phyloP scores from a whole-genome alignment of 1,140 invertebrate genomes.

The Trachelipus rathkii region DNA sequence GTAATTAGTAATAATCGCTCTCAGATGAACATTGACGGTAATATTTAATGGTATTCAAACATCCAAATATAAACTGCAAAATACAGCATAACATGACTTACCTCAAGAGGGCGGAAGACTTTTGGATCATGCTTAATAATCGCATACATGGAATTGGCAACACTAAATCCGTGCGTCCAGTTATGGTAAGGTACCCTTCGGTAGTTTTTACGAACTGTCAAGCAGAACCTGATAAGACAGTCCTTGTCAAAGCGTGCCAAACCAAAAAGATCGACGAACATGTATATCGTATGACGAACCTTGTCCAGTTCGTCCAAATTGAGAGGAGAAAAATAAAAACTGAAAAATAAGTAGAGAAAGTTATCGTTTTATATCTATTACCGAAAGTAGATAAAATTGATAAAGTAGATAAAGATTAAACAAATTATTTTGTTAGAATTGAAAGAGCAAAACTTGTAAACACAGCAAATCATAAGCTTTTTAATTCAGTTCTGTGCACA shows the following conservation, averaged over 20 bases:
- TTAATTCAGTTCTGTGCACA: too few species aligned
- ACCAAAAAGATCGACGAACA: conserved; percentile 73
- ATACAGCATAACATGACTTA: conserved; percentile 47
- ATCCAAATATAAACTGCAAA: conserved; percentile 65
- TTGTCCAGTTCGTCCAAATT: conserved; percentile 64
- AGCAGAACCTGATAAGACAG: conserved; percentile 64
- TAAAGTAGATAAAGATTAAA: too few species aligned
- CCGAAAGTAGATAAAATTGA: too few species aligned
- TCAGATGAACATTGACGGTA: too few species aligned
- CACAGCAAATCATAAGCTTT: too few species aligned
- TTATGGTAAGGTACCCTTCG: conserved; percentile 76
- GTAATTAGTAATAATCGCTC: too few species aligned
- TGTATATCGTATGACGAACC: conserved; percentile 65
- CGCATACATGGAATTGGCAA: conserved; percentile 75
- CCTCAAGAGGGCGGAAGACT: conserved; percentile 60
- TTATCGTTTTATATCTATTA: too few species aligned
- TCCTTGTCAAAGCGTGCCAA: conserved; percentile 59
- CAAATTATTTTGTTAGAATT: too few species aligned
- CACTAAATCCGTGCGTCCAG: conserved; percentile 79
- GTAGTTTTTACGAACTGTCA: conserved; percentile 81
- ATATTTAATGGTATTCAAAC: too few species aligned
- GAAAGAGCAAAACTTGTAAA: too few species aligned
- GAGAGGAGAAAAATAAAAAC: conserved; percentile 70
- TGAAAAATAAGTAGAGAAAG: conserved; percentile 47
- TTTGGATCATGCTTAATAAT: conserved; percentile 62